Percentiles rank a stretch among this genome's conserved stretches.
phyloP scores from a whole-genome alignment of 1,140 invertebrate species.

The Heliothis virescens region DNA sequence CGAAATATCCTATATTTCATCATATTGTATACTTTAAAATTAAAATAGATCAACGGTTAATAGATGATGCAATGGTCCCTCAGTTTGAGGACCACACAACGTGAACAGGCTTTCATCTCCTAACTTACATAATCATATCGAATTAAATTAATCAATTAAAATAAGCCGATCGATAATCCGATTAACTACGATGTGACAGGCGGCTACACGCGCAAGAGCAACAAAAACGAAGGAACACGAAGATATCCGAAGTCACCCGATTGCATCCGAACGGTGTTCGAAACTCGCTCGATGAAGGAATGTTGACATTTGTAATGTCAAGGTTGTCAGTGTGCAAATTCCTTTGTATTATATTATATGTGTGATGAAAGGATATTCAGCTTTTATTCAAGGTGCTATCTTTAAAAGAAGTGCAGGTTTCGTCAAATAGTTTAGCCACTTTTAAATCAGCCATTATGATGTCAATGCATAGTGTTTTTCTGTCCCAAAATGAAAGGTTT shows the following conservation, averaged over 20 bases:
- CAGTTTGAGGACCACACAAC: too few species aligned
- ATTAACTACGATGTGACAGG: constrained; percentile 18
- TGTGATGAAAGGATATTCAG: background rate
- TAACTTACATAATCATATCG: background rate
- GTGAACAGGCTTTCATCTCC: background rate
- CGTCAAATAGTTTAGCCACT: too few species aligned
- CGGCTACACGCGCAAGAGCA: constrained; percentile 7
- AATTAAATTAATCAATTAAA: constrained; percentile 9
- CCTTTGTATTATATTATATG: background rate
- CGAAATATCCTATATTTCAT: too few species aligned
- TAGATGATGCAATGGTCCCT: too few species aligned
- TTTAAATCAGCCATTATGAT: too few species aligned
- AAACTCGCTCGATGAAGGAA: constrained; percentile 47
- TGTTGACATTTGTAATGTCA: constrained; percentile 62
- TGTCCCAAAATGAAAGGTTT: too few species aligned
- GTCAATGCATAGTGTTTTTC: too few species aligned
- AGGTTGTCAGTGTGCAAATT: constrained; percentile 35
- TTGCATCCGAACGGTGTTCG: constrained; percentile 9
- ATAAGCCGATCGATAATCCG: background rate
- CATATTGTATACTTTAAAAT: too few species aligned
- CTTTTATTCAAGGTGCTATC: too few species aligned
- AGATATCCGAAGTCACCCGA: constrained; percentile 6
- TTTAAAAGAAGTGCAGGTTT: too few species aligned
- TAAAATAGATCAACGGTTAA: too few species aligned
- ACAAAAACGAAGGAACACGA: constrained; percentile 36